Evolutionary conservation across 2,113 vertebrate genomes (phyloP).

Genomic region (Indri indri): DNA sequence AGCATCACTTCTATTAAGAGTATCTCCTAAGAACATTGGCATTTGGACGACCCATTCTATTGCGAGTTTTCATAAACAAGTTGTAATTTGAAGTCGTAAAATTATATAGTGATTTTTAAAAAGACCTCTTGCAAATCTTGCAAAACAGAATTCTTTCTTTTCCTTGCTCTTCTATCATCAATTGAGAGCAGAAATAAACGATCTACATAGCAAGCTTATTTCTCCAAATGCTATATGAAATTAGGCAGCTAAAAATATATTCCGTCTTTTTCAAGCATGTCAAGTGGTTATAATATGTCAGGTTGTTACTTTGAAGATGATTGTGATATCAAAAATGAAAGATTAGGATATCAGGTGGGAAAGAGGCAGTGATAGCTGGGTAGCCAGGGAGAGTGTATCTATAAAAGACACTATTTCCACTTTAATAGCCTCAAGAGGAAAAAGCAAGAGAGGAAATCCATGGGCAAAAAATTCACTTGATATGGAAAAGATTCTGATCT

Average conservation of each 20-base stretch:
- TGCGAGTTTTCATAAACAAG: constrained; percentile 21
- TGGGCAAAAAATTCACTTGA: neutral
- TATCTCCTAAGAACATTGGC: neutral
- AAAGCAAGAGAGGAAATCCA: neutral
- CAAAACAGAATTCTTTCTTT: constrained; percentile 3
- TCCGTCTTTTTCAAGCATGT: constrained; percentile 65
- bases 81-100: constrained; percentile 43
- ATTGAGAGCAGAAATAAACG: constrained; percentile 40
- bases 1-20: neutral
- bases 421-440: constrained; percentile 54
- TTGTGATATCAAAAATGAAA: constrained; percentile 68
- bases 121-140: neutral
- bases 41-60: neutral
- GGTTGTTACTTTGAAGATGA: constrained; percentile 70
- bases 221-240: constrained; percentile 65
- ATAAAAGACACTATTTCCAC: constrained; percentile 20
- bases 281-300: constrained; percentile 74
- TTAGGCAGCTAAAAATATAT: constrained; percentile 73
- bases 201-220: constrained; percentile 51
- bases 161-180: neutral
- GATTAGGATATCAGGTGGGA: constrained; percentile 45
- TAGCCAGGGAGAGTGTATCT: constrained; percentile 43
- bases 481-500: constrained; percentile 44
- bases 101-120: neutral
- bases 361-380: constrained; percentile 33